Base-by-base conservation (phyloP, 2,888 invertebrate genomes). In the Hemicrepidius hirtus region DNA sequence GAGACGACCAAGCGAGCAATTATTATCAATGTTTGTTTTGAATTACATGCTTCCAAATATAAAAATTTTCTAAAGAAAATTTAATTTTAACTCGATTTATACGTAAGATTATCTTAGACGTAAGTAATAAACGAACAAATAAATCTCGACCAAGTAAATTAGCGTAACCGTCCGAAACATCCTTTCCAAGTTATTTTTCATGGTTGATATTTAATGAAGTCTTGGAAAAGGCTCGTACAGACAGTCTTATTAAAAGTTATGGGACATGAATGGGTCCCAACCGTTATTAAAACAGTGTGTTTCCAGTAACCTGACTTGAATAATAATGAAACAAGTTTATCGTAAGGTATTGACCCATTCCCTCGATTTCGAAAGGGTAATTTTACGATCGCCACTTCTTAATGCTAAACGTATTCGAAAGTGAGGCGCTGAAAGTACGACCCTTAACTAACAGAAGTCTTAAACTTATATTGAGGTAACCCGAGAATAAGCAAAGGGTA, bases 201-300 rank as follows among this genome's bases (percentile, higher is more conserved):
- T 16, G 28, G 12, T 28, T 53, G 28, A 6, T 53, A 53, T 28
- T 53, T 53, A 53, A 53, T 53, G 53, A 53, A 53, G 28, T 53
- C 53, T 12, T 13, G 24, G 13, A 53, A 28, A 24, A 28, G 13
- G n/a, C n/a, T 53, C 53, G 24, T 5, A n/a, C 28, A 53, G 28
- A 53, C 53, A 21, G 53, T 32, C 53, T 53, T 53, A 53, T 53
- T 28, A 53, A 53, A 53, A 53, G 28, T 53, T 53, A 53, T 53
- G 13, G 53, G 28, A 53, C 53, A 12, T 53, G 28, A 53, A 53
- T 53, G 28, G 53, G n/a, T 18, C 28, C 28, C 6, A 50, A 50
- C 64, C 64, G 50, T 65, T 65, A 65, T 65, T 65, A 65, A 65
- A 65, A 65, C 64, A 20, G 18, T 53, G 50, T 40, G 64, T 50